Base-by-base conservation (phyloP, 2,888 invertebrate genomes). In the Noctua janthe region DNA sequence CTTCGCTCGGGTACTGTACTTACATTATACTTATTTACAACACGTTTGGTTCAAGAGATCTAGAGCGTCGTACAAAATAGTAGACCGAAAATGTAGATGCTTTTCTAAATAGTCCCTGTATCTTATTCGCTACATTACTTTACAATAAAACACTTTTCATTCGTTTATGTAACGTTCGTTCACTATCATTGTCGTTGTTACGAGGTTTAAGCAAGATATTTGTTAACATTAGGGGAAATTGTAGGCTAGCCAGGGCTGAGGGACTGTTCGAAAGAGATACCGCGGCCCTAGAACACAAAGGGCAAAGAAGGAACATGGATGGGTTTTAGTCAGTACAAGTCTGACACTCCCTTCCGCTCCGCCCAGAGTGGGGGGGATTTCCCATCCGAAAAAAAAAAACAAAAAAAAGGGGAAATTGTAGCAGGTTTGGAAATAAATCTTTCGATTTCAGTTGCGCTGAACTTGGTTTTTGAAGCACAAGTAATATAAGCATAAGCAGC, bases 91-190 rank as follows among this genome's bases (percentile, higher is more conserved):
- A 66, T 90, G 91, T 93, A 92, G 92, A 90, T 91, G 86, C 89
- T 90, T 90, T 89, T 93, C 92, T 94, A 93, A 93, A 93, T 93
- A 95, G 92, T 95, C 95, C 95, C 96, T 96, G 96, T 96, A 96
- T 92, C 94, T 90, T 90, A 89, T 92, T 93, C 90, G 89, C 90
- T 90, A 90, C 86, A 90, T 89, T 81, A 89, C 69, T 84, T 89
- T 85, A 85, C 74, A 78, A 85, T 82, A 83, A 88, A 87, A 87
- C 78, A 84, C 78, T 77, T 80, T 78, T 71, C 10, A 80, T 81
- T 76, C 73, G 79, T 79, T 82, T 80, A 80, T 29, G 29, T 29
- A 29, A 29, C 29, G 29, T 29, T 29, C 29, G 29, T 79, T 83
- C 56, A 84, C 84, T 78, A 35, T 39, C 20, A 43, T 51, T 43